These are phyloP conservation scores for Heliconius hortense DNA, from an alignment of 2,888 invertebrate genomes.

Conservation along the genomic window DNA sequence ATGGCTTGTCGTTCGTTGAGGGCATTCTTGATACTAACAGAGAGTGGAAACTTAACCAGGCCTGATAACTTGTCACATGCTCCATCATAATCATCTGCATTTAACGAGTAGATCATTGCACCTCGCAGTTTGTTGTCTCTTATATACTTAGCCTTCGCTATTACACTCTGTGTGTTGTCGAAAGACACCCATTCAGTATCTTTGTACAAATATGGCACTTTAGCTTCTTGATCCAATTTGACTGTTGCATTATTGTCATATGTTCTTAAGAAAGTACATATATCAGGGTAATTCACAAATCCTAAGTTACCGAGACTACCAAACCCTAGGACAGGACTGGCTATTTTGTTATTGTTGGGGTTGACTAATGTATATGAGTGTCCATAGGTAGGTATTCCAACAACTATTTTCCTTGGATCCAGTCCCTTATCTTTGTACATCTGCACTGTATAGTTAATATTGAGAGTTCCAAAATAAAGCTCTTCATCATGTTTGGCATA, in stretches of 20 bases:
- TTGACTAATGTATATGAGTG: conserved; percentile 89
- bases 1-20: conserved; percentile 39
- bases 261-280: conserved; percentile 84
- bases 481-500: conserved; percentile 83
- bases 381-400: conserved; percentile 94
- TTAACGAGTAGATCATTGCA: conserved; percentile 92
- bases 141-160: conserved; percentile 86
- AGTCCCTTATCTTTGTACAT: conserved; percentile 90
- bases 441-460: conserved; percentile 90
- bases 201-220: conserved; percentile 89
- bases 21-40: conserved; percentile 54
- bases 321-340: conserved; percentile 86
- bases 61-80: conserved; percentile 67
- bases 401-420: conserved; percentile 87
- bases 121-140: conserved; percentile 86
- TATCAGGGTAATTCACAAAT: conserved; percentile 86
- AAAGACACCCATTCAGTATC: conserved; percentile 91
- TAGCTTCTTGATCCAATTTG: conserved; percentile 84
- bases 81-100: conserved; percentile 88
- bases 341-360: conserved; percentile 84
- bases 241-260: conserved; percentile 75
- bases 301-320: conserved; percentile 87
- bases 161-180: conserved; percentile 87
- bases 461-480: conserved; percentile 86
- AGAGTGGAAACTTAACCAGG: conserved; percentile 50